Conservation (phyloP, 2,113 vertebrate species). For the Lonchura striata region DNA sequence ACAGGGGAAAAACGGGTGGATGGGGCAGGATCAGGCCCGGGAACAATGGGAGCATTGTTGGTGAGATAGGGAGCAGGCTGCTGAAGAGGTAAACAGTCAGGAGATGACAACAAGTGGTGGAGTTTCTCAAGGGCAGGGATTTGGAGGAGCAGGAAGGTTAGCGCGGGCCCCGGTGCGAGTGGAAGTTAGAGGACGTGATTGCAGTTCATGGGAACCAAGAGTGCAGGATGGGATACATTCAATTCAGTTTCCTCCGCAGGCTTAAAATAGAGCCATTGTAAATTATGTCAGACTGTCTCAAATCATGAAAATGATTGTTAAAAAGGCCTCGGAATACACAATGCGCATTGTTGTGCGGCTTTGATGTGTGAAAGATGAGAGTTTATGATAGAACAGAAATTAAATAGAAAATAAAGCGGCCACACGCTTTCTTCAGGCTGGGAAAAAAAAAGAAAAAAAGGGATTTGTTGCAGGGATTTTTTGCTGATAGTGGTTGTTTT, state of each 20-base stretch:
- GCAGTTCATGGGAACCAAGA: conserved; percentile 97
- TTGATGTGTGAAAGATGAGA: conserved; percentile 95
- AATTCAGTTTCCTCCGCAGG: conserved; percentile 94
- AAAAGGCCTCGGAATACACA: conserved; percentile 83
- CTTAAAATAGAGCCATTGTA: conserved; percentile 99
- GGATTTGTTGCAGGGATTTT: conserved; percentile 1
- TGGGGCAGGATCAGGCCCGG: conserved; percentile 54
- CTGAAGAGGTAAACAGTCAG: conserved; percentile 68
- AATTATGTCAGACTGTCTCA: conserved; percentile 90
- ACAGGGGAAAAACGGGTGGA: background rate
- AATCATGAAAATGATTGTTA: conserved; percentile 90
- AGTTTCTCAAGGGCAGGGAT: conserved; percentile 79
- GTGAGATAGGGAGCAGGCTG: conserved; percentile 29
- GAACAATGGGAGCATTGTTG: conserved; percentile 62
- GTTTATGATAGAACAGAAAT: conserved; percentile 70
- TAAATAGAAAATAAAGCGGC: conserved; percentile 66
- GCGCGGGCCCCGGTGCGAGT: conserved; percentile 70
- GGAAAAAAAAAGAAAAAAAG: background rate
- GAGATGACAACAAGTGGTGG: conserved; percentile 71
- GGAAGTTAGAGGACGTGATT: conserved; percentile 90
- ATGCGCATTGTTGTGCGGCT: conserved; percentile 85
- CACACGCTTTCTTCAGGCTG: conserved; percentile 57
- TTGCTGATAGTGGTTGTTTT: background rate
- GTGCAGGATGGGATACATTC: conserved; percentile 99
- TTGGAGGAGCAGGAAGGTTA: conserved; percentile 83